Evolutionary conservation across 2,888 invertebrate genomes (phyloP).

Genomic region (Eupithecia dodoneata): DNA sequence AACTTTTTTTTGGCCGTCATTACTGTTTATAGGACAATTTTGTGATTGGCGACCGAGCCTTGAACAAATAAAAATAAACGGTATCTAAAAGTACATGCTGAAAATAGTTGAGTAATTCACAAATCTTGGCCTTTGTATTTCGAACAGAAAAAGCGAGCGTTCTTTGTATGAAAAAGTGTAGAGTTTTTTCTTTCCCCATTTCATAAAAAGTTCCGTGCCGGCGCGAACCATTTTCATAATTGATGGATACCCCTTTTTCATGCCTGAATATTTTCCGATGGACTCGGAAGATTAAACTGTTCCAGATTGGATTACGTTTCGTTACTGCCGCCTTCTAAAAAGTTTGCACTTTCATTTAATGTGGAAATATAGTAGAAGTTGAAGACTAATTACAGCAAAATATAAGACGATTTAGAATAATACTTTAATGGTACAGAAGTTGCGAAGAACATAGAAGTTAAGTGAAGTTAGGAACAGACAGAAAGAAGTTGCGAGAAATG

Average conservation of each 20-base stretch:
- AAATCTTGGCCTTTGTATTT: conserved; percentile 7
- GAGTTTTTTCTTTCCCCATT: conserved; percentile 4
- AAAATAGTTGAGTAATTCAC: neutral
- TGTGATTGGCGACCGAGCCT: no score
- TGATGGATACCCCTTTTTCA: conserved; percentile 17
- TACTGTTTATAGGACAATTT: neutral
- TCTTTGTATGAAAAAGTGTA: conserved; percentile 1
- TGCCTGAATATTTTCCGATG: conserved; percentile 7
- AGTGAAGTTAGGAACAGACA: neutral
- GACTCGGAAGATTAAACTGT: conserved; percentile 8
- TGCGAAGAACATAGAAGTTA: no score
- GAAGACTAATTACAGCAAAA: neutral
- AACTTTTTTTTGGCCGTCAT: neutral
- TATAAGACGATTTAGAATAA: neutral
- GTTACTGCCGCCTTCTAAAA: neutral
- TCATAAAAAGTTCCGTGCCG: conserved; percentile 2
- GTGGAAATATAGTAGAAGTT: neutral
- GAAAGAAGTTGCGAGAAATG: neutral
- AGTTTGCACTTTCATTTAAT: neutral
- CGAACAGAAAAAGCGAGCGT: conserved; percentile 8
- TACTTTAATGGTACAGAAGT: neutral
- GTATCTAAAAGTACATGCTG: neutral
- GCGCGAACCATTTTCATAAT: conserved; percentile 17
- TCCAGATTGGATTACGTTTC: conserved; percentile 9
- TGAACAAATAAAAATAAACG: neutral